A percentile compares a stretch with the other conserved stretches of the same genome.
phyloP scores from a whole-genome alignment of 2,888 invertebrate genomes.

The Rhynchonema sp. region DNA sequence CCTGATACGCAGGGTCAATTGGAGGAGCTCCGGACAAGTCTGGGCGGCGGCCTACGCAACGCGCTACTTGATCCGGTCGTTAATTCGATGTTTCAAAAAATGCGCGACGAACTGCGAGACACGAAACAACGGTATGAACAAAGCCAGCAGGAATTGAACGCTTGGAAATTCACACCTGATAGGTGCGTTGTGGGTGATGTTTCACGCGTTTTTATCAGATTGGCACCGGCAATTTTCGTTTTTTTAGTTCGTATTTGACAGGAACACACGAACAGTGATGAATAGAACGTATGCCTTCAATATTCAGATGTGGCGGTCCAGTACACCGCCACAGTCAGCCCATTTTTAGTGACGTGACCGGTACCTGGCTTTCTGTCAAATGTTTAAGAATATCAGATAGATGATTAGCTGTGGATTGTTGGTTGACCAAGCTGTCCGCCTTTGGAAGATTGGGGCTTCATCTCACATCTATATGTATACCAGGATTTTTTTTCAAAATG shows the following conservation, averaged over 20 bases:
- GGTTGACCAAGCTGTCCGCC: no score
- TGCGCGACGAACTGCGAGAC: constrained; percentile 68
- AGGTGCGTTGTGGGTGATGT: constrained; percentile 40
- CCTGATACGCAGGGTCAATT: constrained; percentile 6
- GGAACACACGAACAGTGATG: no score
- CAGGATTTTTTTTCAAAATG: no score
- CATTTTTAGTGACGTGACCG: no score
- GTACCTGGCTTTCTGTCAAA: no score
- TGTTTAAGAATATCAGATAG: no score
- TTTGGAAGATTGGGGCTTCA: no score
- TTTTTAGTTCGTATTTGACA: background rate
- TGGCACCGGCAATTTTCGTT: background rate
- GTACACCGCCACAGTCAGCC: no score
- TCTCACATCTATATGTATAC: no score
- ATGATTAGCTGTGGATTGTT: no score
- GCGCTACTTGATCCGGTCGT: constrained; percentile 83
- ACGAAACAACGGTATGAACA: constrained; percentile 79
- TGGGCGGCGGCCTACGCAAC: constrained; percentile 47
- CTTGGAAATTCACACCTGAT: constrained; percentile 99
- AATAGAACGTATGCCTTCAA: no score
- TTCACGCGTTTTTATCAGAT: background rate
- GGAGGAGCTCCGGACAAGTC: constrained; percentile 6
- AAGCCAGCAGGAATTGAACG: constrained; percentile 86
- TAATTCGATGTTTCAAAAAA: constrained; percentile 69
- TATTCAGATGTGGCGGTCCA: no score